Evolutionary conservation across 2,888 invertebrate genomes (phyloP), one percentile per base, ranked within the genome.

Genomic region (Drosophila diplacantha): DNA sequence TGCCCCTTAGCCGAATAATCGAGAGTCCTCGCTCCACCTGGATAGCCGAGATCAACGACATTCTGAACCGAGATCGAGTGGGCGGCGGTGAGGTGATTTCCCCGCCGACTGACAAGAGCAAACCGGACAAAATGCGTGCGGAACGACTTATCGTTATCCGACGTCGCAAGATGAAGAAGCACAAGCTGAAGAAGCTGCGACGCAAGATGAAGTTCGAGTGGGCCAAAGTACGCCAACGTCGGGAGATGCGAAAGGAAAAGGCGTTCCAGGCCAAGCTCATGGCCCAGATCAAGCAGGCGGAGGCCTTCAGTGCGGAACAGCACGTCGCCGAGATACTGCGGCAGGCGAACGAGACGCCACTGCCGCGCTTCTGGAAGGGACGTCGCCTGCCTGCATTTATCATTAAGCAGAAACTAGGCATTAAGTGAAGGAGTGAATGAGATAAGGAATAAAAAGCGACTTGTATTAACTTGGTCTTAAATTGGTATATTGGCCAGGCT

Each of bases 131-230:
- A 83, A 94, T 93, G 83, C 91, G 92, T 80, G 95, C 95, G 0
- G 91, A 91, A 0, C 89, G 93, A 52, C 87, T 96, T 60, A 93
- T 96, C 71, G 92, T 94, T 0, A 95, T 96, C 34, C 90, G 96
- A 49, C 90, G 92, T 50, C 91, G 92, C 54, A 96, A 96, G 88
- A 96, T 97, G 95, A 95, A 93, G 87, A 95, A 93, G 77, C 96
- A 96, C 84, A 94, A 96, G 86, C 89, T 94, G 44, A 93, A 89
- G 86, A 96, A 96, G 87, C 89, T 95, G 55, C 90, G 94, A 71
- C 95, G 94, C 85, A 92, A 90, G 80, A 94, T 95, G 94, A 93
- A 92, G 79, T 93, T 92, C 86, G 91, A 91, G 67, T 93, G 93
- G 92, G 93, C 92, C 1, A 93, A 93, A 88, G 91, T 91, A 26